Base-by-base conservation (phyloP, 2,113 vertebrate species). In the Callaeas wilsoni region DNA sequence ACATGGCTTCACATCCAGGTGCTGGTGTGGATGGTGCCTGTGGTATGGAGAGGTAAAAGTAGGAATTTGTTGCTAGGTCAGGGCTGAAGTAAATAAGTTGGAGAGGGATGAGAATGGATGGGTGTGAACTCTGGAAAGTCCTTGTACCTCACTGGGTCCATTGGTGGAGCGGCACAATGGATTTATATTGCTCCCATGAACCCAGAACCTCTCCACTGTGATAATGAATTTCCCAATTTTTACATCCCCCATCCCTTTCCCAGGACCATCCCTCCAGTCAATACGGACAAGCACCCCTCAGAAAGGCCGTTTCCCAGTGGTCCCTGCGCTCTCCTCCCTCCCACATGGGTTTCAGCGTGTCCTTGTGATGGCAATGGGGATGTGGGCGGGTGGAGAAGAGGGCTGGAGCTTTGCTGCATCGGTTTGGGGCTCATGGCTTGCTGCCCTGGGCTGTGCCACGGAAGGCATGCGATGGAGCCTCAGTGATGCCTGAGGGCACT, bases 311-410 rank as follows among this genome's bases (percentile, higher is more conserved):
- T 74, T 44, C 20, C 20, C 35, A 25, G 11, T 1, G 3, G 26
- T 27, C 14, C 23, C 20, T 57, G 22, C 0, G 0, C 27, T 83
- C 18, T 64, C 42, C 52, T 87, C 20, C 20, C 56, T 63, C 10
- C 41, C 18, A 6, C 4, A 0, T 0, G 6, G 19, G 22, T 52
- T 70, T 53, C 39, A 30, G 20, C 16, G 27, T 35, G 49, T 19
- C 20, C 14, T 35, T 0, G 0, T 41, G 62, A 8, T 3, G 8
- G 53, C 32, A n/a, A 2, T 30, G 29, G 30, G 17, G 47, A 10
- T n/a, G 27, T 1, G 1, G 37, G 7, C 1, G 0, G 10, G 7
- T 55, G 42, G 33, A 85, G 21, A 79, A 39, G 4, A 35, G 29
- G 5, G 12, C 1, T 84, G 50, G 16, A 75, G 9, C 19, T 76